A percentile compares a stretch with the other conserved stretches of the same genome.
phyloP scores from a whole-genome alignment of 2,797 vertebrate genomes.

The Helicolenus hilgendorfi region DNA sequence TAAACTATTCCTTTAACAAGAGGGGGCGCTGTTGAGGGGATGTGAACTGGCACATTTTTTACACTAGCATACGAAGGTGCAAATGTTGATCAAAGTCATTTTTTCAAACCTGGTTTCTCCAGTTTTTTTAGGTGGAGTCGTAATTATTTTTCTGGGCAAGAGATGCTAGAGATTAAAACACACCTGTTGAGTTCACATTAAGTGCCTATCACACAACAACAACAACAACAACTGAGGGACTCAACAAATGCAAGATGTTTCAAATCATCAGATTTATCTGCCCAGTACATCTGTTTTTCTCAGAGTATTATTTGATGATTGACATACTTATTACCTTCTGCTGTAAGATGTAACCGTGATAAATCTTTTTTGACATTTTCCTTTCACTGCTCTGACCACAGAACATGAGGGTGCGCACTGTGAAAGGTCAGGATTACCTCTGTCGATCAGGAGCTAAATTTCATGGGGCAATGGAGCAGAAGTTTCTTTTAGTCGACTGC shows the following conservation, averaged over 20 bases:
- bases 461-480: slow-evolving; percentile 96
- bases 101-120: slow-evolving; percentile 29
- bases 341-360: slow-evolving; percentile 8
- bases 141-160: slow-evolving; percentile 27
- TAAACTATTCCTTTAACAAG: not conserved
- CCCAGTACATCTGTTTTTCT: not conserved
- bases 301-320: not conserved
- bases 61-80: not conserved
- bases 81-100: not conserved
- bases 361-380: slow-evolving; percentile 15
- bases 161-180: slow-evolving; percentile 39
- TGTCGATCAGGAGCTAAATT: slow-evolving; percentile 97
- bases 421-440: slow-evolving; percentile 96
- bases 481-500: slow-evolving; percentile 96
- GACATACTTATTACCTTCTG: not conserved
- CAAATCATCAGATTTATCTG: not conserved
- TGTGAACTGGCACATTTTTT: not conserved
- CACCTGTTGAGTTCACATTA: slow-evolving; percentile 31
- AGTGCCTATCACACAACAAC: not conserved
- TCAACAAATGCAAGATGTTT: not conserved
- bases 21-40: not conserved
- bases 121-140: slow-evolving; percentile 55
- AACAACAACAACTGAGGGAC: not conserved
- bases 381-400: slow-evolving; percentile 80
- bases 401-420: slow-evolving; percentile 97